Conservation (phyloP, 2,888 invertebrate genomes). For the Lasioglossum zephyrum region DNA sequence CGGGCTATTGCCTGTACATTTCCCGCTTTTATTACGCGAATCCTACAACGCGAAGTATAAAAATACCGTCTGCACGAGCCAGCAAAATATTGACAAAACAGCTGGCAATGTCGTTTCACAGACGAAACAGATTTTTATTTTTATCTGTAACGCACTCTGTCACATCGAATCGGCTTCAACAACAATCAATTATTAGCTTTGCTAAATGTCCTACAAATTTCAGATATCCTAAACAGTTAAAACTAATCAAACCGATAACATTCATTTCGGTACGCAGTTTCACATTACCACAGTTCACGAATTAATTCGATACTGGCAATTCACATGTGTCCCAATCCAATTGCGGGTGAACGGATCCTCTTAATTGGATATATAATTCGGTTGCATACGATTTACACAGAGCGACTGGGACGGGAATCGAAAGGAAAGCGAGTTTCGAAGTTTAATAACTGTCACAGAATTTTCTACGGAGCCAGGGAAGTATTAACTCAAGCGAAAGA, state of each 20-base stretch:
- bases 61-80: not conserved
- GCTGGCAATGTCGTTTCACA: not conserved
- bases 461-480: not conserved
- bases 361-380: not conserved
- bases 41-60: not conserved
- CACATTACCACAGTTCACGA: not conserved
- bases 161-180: not conserved
- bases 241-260: not conserved
- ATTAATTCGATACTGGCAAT: not conserved
- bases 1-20: not conserved
- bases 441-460: not conserved
- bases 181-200: not conserved
- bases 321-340: not conserved
- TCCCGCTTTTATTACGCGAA: not conserved
- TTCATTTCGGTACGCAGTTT: not conserved
- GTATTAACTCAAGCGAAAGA: not conserved
- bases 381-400: not conserved
- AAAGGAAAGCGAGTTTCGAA: not conserved
- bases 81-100: not conserved
- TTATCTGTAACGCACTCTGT: not conserved
- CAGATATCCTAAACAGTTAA: not conserved
- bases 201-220: not conserved
- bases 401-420: not conserved
- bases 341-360: not conserved
- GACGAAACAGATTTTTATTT: not conserved